Evolutionary conservation across 2,797 vertebrate species (phyloP), one percentile per base, ranked within the genome.

Genomic region (Danio tinwini): DNA sequence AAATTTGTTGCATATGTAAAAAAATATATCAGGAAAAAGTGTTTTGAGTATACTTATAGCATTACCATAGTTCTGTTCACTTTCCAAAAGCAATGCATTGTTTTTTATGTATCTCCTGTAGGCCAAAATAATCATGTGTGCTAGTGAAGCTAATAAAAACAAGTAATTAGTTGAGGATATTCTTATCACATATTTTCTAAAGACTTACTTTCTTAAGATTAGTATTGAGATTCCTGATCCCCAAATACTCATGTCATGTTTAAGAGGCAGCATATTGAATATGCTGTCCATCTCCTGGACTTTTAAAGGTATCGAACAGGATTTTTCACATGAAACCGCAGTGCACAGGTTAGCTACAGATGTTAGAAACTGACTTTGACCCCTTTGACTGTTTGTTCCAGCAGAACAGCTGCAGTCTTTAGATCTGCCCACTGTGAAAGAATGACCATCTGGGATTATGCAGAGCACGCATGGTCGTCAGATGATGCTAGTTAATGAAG

Each of bases 391-490:
- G 89, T 93, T 91, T 89, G 86, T 83, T 78, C 87, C 87, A 85
- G 86, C 88, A 86, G 85, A 91, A 91, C 93, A 93, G 91, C 93
- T 94, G 90, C 78, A 84, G 84, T 83, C 82, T 90, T 85, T 86
- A 83, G 78, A 88, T 85, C 87, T 87, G 77, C 37, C 76, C 70
- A 47, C 68, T 78, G 76, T 64, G 80, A 75, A 80, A 68, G 56
- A 67, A 59, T 44, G 59, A 82, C 89, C 91, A 91, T 93, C 91
- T 93, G 92, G 86, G 90, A 85, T 63, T 13, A 84, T 68, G 89
- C 79, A 78, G 85, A 85, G 75, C 71, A 77, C 70, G 76, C 76
- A 52, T 72, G 45, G 71, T 65, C 84, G 88, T 93, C 86, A 88
- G 86, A 88, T 90, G 83, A 88, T 87, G 89, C 86, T 89, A 77